Base-by-base conservation (phyloP, 64 coral and sea anemone species). In the Montipora foliosa region DNA sequence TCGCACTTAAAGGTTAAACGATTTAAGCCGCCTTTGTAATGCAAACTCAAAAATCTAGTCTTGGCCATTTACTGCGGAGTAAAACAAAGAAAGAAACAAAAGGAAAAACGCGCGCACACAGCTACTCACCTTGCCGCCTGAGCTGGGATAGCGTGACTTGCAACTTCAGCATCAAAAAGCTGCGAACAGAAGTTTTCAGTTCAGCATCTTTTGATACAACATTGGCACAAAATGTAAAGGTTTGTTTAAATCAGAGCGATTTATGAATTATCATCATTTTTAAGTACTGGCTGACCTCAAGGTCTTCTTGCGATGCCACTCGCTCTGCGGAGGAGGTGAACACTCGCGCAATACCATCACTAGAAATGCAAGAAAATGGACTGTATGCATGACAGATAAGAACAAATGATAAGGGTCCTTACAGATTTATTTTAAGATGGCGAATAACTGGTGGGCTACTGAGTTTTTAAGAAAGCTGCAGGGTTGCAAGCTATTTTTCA, bases 111-210 rank as follows among this genome's bases (percentile, higher is more conserved):
- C 37, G 37, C 37, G 37, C 37, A 37, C 37, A 37, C 37, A 37
- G 37, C 37, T 37, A 37, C 61, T 4, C 80, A 96, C 95, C 95
- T 96, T 24, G 90, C 80, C 12, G 92, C 92, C 79, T 99, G 92
- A 4, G 98, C 98, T 22, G 98, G 98, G 46, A 99, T 99, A 57
- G 92, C 92, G 19, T 99, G 95, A 79, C 95, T 99, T 79, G 95
- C 95, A 81, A 99, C 95, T 93, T 96, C 98, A 90, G 96, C 95
- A 51, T 99, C 89, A 93, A 99, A 99, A 37, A 88, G 79, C 98
- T 99, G 64, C 24, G 45, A 16, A 47, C 8, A 72, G 13, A 47
- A 21, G 61, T 45, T 19, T 73, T 50, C 3, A 5, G 53, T 17
- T 50, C 11, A 57, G 20, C 46, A 50, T 5, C 20, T 22, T 11